phyloP scores from a whole-genome alignment of 2,888 invertebrate genomes.

The Anodontia alba region DNA sequence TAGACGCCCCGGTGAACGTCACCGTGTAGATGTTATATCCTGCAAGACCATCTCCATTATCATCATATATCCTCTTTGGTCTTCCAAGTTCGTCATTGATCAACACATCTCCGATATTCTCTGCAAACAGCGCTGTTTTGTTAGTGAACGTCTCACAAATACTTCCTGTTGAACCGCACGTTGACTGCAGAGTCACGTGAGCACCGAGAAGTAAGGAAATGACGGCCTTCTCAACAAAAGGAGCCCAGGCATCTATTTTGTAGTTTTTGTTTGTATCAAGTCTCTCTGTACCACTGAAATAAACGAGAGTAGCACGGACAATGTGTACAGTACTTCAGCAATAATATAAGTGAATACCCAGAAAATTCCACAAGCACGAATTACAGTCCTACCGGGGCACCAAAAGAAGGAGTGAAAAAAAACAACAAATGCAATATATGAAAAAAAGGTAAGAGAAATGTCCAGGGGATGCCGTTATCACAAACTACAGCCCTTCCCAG shows the following conservation, averaged over 20 bases:
- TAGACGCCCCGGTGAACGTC: not conserved
- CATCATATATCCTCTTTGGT: constrained; percentile 35
- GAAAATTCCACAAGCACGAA: too few relatives aligned
- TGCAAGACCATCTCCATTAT: constrained; percentile 47
- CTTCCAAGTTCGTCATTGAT: not conserved
- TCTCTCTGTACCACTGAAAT: constrained; percentile 20
- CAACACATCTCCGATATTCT: not conserved
- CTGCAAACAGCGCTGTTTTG: not conserved
- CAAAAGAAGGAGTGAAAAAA: too few relatives aligned
- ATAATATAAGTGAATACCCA: not conserved
- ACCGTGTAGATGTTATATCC: constrained; percentile 42
- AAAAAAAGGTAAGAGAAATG: too few relatives aligned
- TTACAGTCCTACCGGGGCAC: too few relatives aligned
- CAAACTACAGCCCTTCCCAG: too few relatives aligned
- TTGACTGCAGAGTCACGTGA: constrained; percentile 9
- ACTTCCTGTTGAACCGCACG: constrained; percentile 21
- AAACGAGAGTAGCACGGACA: not conserved
- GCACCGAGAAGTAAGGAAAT: constrained; percentile 36
- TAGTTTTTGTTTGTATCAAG: constrained; percentile 27
- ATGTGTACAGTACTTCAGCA: not conserved
- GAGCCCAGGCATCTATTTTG: constrained; percentile 49
- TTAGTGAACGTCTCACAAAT: constrained; percentile 37
- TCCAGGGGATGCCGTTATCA: too few relatives aligned
- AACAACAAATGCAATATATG: too few relatives aligned
- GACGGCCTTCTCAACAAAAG: constrained; percentile 48